Conservation (phyloP, 2,888 invertebrate genomes). For the Campoplex nolae region DNA sequence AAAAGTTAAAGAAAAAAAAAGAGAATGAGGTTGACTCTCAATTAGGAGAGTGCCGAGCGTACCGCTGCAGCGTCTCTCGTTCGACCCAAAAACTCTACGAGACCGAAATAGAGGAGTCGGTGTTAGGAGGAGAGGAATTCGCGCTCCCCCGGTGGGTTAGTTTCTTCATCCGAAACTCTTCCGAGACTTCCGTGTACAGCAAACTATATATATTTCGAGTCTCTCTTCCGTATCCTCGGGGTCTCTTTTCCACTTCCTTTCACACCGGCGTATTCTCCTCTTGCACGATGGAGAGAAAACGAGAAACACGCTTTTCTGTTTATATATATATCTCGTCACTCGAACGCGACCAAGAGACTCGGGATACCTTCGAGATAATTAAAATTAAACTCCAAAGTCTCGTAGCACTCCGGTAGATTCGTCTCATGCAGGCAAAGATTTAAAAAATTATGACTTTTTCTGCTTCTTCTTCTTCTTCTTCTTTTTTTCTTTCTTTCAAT, state of each 20-base stretch:
- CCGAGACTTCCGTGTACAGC: slow-evolving; percentile 54
- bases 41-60: slow-evolving; percentile 74
- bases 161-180: slow-evolving; percentile 63
- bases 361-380: slow-evolving; percentile 57
- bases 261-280: slow-evolving; percentile 8
- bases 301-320: slow-evolving; percentile 26
- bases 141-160: slow-evolving; percentile 39
- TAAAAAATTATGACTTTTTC: not conserved
- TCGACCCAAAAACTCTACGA: slow-evolving; percentile 74
- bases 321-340: slow-evolving; percentile 26
- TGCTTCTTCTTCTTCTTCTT: no score
- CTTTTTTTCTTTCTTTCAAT: not conserved
- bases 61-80: slow-evolving; percentile 65
- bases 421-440: not conserved
- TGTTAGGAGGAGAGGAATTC: slow-evolving; percentile 33
- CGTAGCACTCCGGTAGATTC: slow-evolving; percentile 44
- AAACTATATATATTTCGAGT: slow-evolving; percentile 47
- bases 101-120: slow-evolving; percentile 30
- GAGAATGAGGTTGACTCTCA: slow-evolving; percentile 72
- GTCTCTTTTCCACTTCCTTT: slow-evolving; percentile 37
- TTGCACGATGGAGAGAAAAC: slow-evolving; percentile 26
- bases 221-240: slow-evolving; percentile 48
- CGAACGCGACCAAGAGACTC: slow-evolving; percentile 50
- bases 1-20: not conserved
- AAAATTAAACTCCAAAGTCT: slow-evolving; percentile 54